phyloP scores from a whole-genome alignment of 2,888 invertebrate species.

The Muscina levida region DNA sequence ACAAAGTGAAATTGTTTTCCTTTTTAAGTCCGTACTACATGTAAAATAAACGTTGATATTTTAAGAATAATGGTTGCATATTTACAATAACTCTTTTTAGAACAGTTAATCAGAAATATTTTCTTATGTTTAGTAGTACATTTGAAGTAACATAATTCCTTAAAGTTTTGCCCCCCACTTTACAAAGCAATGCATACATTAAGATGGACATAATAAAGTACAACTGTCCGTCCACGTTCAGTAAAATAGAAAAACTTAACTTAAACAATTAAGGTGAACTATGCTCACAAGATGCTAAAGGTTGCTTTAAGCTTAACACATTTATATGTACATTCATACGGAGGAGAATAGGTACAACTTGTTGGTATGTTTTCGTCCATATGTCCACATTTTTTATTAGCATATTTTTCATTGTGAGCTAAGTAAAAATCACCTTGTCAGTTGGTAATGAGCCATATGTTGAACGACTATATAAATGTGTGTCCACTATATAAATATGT shows the following conservation, averaged over 20 bases:
- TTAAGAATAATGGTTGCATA: too few species aligned
- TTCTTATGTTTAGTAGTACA: too few species aligned
- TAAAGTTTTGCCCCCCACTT: too few species aligned
- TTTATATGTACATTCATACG: background rate
- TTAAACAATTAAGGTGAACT: background rate
- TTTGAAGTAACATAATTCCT: too few species aligned
- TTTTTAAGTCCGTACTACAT: too few species aligned
- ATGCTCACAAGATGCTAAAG: slow-evolving; percentile 52
- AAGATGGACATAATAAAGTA: background rate
- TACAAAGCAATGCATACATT: too few species aligned
- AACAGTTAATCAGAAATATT: too few species aligned
- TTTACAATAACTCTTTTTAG: too few species aligned
- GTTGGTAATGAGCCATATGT: slow-evolving; percentile 47
- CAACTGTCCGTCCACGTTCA: background rate
- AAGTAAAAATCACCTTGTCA: slow-evolving; percentile 42
- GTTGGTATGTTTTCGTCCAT: too few species aligned
- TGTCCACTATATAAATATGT: background rate
- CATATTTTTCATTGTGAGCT: slow-evolving; percentile 19
- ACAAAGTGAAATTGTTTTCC: too few species aligned
- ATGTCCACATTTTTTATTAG: slow-evolving; percentile 17
- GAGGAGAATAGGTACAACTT: background rate
- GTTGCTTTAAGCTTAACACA: slow-evolving; percentile 44
- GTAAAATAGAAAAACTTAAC: background rate
- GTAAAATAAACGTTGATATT: too few species aligned
- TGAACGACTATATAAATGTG: slow-evolving; percentile 41